Percentiles rank a stretch among this genome's conserved stretches.
Conservation (phyloP, 2,888 invertebrate species). For the Oligia fasciuncula region DNA sequence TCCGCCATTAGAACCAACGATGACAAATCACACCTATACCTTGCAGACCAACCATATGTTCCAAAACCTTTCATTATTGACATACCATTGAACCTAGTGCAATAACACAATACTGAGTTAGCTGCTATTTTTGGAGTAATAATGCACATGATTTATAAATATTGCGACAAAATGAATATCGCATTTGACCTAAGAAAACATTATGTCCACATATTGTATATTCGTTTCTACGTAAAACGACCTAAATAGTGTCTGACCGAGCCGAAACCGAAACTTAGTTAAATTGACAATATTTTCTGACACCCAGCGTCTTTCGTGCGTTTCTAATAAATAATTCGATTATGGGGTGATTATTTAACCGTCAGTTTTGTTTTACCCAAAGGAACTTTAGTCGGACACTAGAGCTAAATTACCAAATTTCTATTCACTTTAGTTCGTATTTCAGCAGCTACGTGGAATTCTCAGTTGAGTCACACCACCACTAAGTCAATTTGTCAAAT, state of each 20-base stretch:
- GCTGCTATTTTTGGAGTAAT: slow-evolving; percentile 64
- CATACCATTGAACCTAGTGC: slow-evolving; percentile 66
- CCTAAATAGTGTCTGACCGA: slow-evolving; percentile 41
- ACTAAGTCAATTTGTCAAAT: slow-evolving; percentile 74
- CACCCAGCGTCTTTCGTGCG: background rate
- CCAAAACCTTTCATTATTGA: slow-evolving; percentile 57
- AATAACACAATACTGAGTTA: slow-evolving; percentile 72
- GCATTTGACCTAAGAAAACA: slow-evolving; percentile 67
- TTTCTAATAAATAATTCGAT: slow-evolving; percentile 2
- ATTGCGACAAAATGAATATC: slow-evolving; percentile 62
- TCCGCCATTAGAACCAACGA: slow-evolving; percentile 44
- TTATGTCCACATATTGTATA: slow-evolving; percentile 77
- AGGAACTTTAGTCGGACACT: slow-evolving; percentile 17
- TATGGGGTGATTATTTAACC: background rate
- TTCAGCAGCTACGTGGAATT: slow-evolving; percentile 71
- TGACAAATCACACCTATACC: slow-evolving; percentile 65
- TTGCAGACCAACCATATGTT: slow-evolving; percentile 65
- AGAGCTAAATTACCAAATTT: slow-evolving; percentile 57
- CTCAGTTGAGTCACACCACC: slow-evolving; percentile 82
- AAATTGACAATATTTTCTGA: background rate
- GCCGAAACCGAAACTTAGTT: background rate
- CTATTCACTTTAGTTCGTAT: slow-evolving; percentile 66
- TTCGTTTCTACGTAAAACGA: slow-evolving; percentile 59
- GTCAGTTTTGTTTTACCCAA: background rate
- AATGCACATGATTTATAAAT: slow-evolving; percentile 63